phyloP scores from a whole-genome alignment of 1,140 invertebrate genomes.

The Temnothorax longispinosus region DNA sequence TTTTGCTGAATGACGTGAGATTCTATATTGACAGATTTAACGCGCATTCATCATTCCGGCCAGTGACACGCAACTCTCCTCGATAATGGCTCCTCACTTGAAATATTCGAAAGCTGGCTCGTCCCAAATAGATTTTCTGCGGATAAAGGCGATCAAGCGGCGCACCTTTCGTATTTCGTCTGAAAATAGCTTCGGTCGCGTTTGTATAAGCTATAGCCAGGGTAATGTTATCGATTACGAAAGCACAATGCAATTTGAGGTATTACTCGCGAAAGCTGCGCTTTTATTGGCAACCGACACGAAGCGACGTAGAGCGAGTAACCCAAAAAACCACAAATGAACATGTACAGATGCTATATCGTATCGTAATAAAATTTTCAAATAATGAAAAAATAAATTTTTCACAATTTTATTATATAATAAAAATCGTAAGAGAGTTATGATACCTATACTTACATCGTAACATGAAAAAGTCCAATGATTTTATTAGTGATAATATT shows the following conservation, averaged over 20 bases:
- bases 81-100: constrained; percentile 46
- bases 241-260: constrained; percentile 42
- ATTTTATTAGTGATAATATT: neutral
- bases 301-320: constrained; percentile 24
- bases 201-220: constrained; percentile 3
- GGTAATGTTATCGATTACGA: constrained; percentile 57
- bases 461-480: neutral
- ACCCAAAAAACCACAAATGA: neutral
- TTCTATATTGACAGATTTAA: constrained; percentile 58
- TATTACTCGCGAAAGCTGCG: constrained; percentile 40
- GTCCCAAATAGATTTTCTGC: constrained; percentile 60
- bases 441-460: neutral
- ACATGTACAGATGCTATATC: neutral
- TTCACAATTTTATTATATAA: neutral
- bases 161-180: constrained; percentile 38
- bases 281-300: constrained; percentile 40
- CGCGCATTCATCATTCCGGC: constrained; percentile 65
- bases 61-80: constrained; percentile 46
- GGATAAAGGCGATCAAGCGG: constrained; percentile 54
- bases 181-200: constrained; percentile 46
- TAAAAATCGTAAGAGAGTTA: neutral
- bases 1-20: constrained; percentile 53
- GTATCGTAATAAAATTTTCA: neutral
- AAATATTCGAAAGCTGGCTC: constrained; percentile 59
- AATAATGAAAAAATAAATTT: neutral